Evolutionary conservation across 2,888 invertebrate species (phyloP).

Genomic region (Lasioglossum pauxillum): DNA sequence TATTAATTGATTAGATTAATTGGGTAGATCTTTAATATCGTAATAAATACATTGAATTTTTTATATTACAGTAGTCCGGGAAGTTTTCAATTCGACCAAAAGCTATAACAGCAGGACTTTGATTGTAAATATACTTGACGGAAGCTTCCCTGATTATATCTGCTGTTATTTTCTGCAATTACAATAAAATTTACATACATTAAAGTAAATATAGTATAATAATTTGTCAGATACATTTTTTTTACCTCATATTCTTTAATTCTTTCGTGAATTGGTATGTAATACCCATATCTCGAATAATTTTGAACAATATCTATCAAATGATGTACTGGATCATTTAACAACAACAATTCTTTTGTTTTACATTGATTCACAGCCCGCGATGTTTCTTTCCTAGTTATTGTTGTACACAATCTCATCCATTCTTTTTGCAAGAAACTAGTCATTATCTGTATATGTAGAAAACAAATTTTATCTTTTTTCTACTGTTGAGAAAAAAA

Average conservation of each 20-base stretch:
- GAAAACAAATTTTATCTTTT: not conserved
- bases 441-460: constrained; percentile 79
- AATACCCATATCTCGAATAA: constrained; percentile 79
- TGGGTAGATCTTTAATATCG: constrained; percentile 39
- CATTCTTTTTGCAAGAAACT: constrained; percentile 82
- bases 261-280: constrained; percentile 73
- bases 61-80: constrained; percentile 80
- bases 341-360: constrained; percentile 77
- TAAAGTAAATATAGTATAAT: too few relatives aligned
- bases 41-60: constrained; percentile 47
- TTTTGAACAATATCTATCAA: constrained; percentile 83
- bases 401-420: constrained; percentile 83
- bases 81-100: constrained; percentile 85
- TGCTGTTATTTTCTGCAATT: constrained; percentile 47
- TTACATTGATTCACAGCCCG: constrained; percentile 82
- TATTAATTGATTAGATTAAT: too few relatives aligned
- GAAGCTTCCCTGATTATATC: constrained; percentile 69
- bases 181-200: not conserved
- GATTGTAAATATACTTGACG: constrained; percentile 83
- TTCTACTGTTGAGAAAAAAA: not conserved
- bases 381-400: constrained; percentile 77
- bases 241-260: constrained; percentile 66
- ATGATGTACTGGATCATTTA: constrained; percentile 79
- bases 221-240: not conserved
- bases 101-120: constrained; percentile 84